Conservation (phyloP, 92 coral and sea anemone species). For the Palythoa caribaeorum region DNA sequence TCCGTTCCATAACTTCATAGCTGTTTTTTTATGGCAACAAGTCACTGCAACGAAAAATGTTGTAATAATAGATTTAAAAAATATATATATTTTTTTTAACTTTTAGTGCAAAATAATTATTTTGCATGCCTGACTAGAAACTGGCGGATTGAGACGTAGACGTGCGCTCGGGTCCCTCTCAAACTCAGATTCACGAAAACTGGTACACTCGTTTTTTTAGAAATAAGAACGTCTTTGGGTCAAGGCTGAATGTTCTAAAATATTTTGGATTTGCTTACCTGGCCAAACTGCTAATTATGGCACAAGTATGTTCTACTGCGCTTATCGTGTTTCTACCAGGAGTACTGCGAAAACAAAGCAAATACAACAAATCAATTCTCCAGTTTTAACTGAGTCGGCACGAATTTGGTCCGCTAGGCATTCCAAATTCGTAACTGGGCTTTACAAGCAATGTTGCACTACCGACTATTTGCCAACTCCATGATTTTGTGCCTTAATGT, state of each 20-base stretch:
- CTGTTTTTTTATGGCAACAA: background rate
- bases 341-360: constrained; percentile 64
- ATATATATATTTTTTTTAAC: too few species aligned
- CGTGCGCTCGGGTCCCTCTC: too few species aligned
- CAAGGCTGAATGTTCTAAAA: too few species aligned
- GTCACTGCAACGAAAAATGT: background rate
- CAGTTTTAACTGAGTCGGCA: background rate
- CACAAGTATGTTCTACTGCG: constrained; percentile 99
- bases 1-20: background rate
- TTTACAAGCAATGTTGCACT: background rate
- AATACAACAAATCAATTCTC: background rate
- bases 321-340: constrained; percentile 97
- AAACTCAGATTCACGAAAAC: too few species aligned
- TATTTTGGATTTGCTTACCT: constrained; percentile 59
- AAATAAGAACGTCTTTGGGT: too few species aligned
- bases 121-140: too few species aligned
- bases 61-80: background rate
- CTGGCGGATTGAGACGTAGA: too few species aligned
- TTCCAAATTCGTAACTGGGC: constrained; percentile 13
- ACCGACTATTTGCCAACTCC: too few species aligned
- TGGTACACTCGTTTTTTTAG: too few species aligned
- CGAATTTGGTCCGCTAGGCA: background rate
- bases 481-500: too few species aligned
- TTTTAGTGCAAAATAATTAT: too few species aligned
- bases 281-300: constrained; percentile 79